phyloP scores from a whole-genome alignment of 2,888 invertebrate species.

The Hesperia comma region DNA sequence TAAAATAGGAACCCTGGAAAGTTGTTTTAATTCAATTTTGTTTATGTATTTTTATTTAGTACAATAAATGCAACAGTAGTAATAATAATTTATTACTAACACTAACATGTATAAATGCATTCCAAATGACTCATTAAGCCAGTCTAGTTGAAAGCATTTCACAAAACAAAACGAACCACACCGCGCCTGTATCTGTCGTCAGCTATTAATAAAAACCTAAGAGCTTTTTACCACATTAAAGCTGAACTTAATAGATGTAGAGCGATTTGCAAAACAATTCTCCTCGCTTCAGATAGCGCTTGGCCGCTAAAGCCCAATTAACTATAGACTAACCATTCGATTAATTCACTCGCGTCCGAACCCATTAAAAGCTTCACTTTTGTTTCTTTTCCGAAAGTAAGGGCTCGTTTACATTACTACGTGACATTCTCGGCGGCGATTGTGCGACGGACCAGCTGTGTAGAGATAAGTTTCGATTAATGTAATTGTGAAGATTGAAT shows the following conservation, averaged over 20 bases:
- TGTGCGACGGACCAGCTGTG: too few relatives aligned
- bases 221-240: conserved; percentile 19
- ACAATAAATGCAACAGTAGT: too few relatives aligned
- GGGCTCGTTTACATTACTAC: conserved; percentile 29
- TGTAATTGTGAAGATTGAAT: too few relatives aligned
- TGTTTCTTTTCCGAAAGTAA: conserved; percentile 58
- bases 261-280: conserved; percentile 26
- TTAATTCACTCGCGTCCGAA: conserved; percentile 65
- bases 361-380: conserved; percentile 69
- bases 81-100: too few relatives aligned
- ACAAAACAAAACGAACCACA: neutral
- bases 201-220: conserved; percentile 8
- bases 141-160: neutral
- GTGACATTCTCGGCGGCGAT: too few relatives aligned
- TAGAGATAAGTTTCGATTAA: too few relatives aligned
- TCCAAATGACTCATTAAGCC: too few relatives aligned
- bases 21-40: too few relatives aligned
- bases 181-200: neutral
- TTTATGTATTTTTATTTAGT: too few relatives aligned
- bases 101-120: too few relatives aligned
- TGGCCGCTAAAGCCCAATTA: conserved; percentile 61
- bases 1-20: too few relatives aligned
- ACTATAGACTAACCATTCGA: conserved; percentile 65
- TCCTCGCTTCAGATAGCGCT: conserved; percentile 34
- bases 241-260: conserved; percentile 17